Conservation (phyloP, 2,888 invertebrate species). For the Stenchaetothrips biformis region DNA sequence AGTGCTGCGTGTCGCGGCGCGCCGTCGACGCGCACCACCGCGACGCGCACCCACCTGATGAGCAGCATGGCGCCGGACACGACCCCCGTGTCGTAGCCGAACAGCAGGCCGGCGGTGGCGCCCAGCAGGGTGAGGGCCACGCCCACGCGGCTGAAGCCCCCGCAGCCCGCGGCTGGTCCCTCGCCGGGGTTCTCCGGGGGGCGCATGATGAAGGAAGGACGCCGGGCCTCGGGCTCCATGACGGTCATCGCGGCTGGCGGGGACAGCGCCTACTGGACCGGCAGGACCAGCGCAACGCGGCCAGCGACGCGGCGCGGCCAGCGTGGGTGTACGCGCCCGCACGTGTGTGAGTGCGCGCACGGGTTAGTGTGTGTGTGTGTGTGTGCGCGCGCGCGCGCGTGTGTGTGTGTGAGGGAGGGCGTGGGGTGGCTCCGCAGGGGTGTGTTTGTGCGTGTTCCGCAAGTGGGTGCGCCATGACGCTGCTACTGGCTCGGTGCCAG, state of each 20-base stretch:
- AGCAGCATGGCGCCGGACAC: conserved; percentile 51
- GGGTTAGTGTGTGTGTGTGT: no score
- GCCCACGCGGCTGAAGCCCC: not conserved
- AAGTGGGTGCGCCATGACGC: no score
- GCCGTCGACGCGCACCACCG: not conserved
- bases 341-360: no score
- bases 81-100: conserved; percentile 57
- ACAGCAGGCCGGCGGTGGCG: conserved; percentile 51
- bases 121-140: conserved; percentile 44
- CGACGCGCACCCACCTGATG: conserved; percentile 39
- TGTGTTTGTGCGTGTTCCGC: no score
- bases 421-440: no score
- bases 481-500: no score
- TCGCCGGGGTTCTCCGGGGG: not conserved
- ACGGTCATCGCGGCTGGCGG: not conserved
- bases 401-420: no score
- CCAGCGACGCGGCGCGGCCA: not conserved
- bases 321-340: no score
- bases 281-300: not conserved
- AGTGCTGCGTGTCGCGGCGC: not conserved
- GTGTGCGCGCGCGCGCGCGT: no score
- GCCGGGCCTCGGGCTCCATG: not conserved
- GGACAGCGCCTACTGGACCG: not conserved
- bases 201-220: not conserved
- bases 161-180: not conserved